Evolutionary conservation across 2,888 invertebrate species (phyloP), one percentile per base, ranked within the genome.

Genomic region (Drosophila rellima): DNA sequence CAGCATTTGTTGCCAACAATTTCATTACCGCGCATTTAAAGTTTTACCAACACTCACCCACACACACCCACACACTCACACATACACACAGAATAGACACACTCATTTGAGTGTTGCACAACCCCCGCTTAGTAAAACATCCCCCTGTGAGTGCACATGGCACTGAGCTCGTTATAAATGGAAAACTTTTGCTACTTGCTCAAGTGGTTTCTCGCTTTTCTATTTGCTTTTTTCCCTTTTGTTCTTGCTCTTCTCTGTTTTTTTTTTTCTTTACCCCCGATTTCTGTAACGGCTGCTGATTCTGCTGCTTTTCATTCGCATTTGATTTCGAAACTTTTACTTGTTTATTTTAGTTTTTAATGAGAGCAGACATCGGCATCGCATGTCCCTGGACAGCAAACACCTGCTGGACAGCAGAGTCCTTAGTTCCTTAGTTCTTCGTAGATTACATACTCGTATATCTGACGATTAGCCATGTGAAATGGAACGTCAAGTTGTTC

Each of bases 11-110:
- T 87, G 87, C 73, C 87, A 84, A 89, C 84, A 84, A 85, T 85
- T 85, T 85, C 85, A 85, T 89, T 89, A 89, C 85, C 82, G 85
- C 82, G 84, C 89, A 81, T 85, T 85, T 85, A 89, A 89, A 89
- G 88, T 89, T 85, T 82, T 74, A 68, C 82, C 71, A 79, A 76
- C 87, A 80, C 70, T 71, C 70, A 52, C 31, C 54, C 42, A 68
- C 50, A 35, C 39, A 57, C 37, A 35, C 31, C 50, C 26, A 68
- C 54, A 56, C 18, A 37, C 23, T 20, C 13, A 20, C 35, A 15
- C 50, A 18, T 10, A 29, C 17, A 80, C 73, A 80, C 66, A 65
- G 57, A 31, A 64, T 65, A 66, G 62, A 78, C 59, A 67, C 63
- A 73, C 54, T 54, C 70, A 54, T 57, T 17, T 48, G 31, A 33